These are phyloP conservation scores for Cromileptes altivelis DNA, from an alignment of 2,113 vertebrate genomes.

Conservation along the genomic window DNA sequence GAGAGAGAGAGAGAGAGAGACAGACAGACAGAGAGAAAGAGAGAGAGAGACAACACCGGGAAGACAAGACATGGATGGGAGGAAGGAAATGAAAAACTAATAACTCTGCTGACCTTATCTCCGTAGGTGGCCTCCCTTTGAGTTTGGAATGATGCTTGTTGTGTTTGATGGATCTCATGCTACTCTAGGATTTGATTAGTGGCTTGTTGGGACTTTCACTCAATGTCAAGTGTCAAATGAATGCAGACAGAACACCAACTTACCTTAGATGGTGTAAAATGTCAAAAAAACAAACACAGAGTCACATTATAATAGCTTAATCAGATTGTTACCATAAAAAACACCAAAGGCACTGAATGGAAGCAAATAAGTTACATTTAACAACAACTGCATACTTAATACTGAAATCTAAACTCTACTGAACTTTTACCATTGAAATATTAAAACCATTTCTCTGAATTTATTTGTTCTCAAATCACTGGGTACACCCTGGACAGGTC, in stretches of 20 bases:
- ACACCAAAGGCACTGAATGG: not conserved
- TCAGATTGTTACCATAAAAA: not conserved
- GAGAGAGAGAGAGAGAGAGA: conserved; percentile 72
- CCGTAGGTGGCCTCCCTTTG: conserved; percentile 11
- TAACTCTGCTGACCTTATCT: conserved; percentile 27
- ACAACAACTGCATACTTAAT: too few species aligned
- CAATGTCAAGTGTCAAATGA: not conserved
- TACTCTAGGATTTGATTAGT: conserved; percentile 31
- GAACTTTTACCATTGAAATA: too few species aligned
- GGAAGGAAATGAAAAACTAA: conserved; percentile 65
- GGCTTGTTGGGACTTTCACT: not conserved
- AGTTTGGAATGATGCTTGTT: not conserved
- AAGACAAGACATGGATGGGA: conserved; percentile 77
- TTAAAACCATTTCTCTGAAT: too few species aligned
- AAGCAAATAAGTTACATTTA: too few species aligned
- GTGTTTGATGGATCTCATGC: not conserved
- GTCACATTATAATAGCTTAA: not conserved
- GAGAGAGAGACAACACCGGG: conserved; percentile 68
- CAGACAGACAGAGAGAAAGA: conserved; percentile 73
- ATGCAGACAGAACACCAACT: conserved; percentile 5
- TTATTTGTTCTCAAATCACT: too few species aligned
- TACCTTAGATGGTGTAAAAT: conserved; percentile 15
- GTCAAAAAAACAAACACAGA: not conserved
- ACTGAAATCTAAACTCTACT: too few species aligned
- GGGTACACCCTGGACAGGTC: too few species aligned